Evolutionary conservation across 1,140 invertebrate genomes (phyloP), one percentile per base, ranked within the genome.

Genomic region (Drosophila pseudoobscura): DNA sequence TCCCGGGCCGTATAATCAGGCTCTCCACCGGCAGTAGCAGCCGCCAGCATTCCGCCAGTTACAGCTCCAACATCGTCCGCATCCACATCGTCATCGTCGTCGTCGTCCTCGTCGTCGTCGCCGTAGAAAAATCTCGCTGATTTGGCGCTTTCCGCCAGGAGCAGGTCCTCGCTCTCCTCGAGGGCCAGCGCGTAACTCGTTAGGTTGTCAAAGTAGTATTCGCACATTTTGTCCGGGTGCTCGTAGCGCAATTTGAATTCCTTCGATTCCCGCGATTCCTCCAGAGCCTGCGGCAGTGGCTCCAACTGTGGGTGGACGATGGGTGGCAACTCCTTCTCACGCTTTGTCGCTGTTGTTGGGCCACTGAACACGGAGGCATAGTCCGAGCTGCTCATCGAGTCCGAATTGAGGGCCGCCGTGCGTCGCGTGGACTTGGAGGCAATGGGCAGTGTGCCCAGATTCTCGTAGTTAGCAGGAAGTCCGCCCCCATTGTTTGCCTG

Each of bases 361-460:
- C 90, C 90, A 44, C 91, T 91, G 17, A 91, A 92, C 2, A 92
- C 91, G 0, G 91, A 92, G 6, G 91, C 91, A 54, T 92, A 92
- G 51, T 92, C 91, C n/a, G 90, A 91, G 54, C 90, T 91, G 53
- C 90, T 91, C 41, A 91, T 44, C 5, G 90, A 91, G 26, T 90
- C 89, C 1, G 90, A 90, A 35, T 84, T 63, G 22, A 65, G 46
- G 22, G 49, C 60, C 6, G 76, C 35, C 24, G 31, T 45, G 2
- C 52, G 35, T 6, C 9, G 51, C 22, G 54, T 47, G 0, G 62
- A 50, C 43, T 60, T 75, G 13, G 62, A 65, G 6, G 62, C 60
- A 7, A 91, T 75, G 31, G 83, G 83, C 45, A 88, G 44, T 1
- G 85, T 89, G 35, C 78, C 78, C 6, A 91, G 58, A 50, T 91